Base-by-base conservation (phyloP, 1,140 invertebrate species). In the Elysia chlorotica region DNA sequence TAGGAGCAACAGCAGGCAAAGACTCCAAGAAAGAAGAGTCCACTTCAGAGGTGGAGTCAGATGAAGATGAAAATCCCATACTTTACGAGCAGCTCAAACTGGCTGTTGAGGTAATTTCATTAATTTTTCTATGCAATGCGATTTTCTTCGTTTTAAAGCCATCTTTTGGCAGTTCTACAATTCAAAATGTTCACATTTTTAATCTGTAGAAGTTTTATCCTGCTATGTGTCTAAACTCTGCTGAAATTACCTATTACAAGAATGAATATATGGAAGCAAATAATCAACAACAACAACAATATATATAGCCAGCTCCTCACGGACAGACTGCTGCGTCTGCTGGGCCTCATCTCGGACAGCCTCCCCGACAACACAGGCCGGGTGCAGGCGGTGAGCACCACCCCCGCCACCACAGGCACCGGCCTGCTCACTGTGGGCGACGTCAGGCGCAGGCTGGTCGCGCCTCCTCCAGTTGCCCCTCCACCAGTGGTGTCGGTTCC, bases 291-390 rank as follows among this genome's bases (percentile, higher is more conserved):
- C 21, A 6, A 57, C 56, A 23, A 6, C 21, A 57, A 6, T 23
- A 57, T 14, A n/a, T n/a, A 14, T n/a, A 95, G 93, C 79, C 92
- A 92, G 30, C 90, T 93, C 61, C 87, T 96, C 19, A 96, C 94
- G 0, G 95, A 96, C 82, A 92, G 94, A 86, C 87, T 96, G 31
- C 86, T 96, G 28, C 88, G 93, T 74, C 83, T 96, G 23, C 83
- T 96, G 21, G 93, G 93, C 4, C 88, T 94, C 1, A 92, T 95
- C 33, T 94, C 94, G 21, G 88, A 92, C n/a, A 93, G 92, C 35
- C 85, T 95, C 70, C 92, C 92, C 14, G 93, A 93, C 75, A 89
- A 35, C 69, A 57, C 65, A 48, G 14, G 53, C 19, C 21, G 41
- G 31, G 21, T 53, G 6, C 14, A 48, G 23, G 62, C 61, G 35